phyloP scores from a whole-genome alignment of 2,797 vertebrate species.

The Psittacula derbiana region DNA sequence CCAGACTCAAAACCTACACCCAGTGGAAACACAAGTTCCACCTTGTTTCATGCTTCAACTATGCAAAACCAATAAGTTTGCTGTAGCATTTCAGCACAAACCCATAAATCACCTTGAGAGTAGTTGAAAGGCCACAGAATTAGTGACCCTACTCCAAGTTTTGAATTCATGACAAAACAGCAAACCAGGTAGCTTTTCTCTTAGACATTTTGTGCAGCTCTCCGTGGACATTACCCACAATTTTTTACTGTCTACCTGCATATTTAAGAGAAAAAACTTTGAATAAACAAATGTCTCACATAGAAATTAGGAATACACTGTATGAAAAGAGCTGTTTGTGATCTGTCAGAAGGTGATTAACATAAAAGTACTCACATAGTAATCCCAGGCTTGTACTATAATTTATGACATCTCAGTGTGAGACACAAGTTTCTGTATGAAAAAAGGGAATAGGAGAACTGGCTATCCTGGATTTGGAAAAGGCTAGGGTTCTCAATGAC shows the following conservation, averaged over 20 bases:
- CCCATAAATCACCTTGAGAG: slow-evolving; percentile 30
- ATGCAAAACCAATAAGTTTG: slow-evolving; percentile 48
- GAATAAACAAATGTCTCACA: neutral
- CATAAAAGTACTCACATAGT: neutral
- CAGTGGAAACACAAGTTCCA: slow-evolving; percentile 5
- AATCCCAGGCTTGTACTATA: neutral
- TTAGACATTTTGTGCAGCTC: neutral
- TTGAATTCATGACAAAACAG: neutral
- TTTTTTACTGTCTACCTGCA: neutral
- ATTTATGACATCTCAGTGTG: neutral
- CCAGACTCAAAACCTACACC: neutral
- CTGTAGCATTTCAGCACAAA: slow-evolving; percentile 28
- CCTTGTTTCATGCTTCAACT: slow-evolving; percentile 55
- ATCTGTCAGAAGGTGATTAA: neutral
- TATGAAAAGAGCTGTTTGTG: neutral
- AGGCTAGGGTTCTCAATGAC: neutral
- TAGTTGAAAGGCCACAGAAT: slow-evolving; percentile 8
- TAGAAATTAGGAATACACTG: neutral
- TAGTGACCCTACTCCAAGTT: slow-evolving; percentile 43
- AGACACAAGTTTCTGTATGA: rapidly evolving
- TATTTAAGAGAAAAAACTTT: neutral
- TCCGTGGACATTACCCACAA: neutral
- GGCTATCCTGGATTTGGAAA: neutral
- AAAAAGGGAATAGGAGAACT: neutral
- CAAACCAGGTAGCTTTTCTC: slow-evolving; percentile 16